These are phyloP conservation scores for Papilio elwesi DNA, from an alignment of 2,888 invertebrate genomes.

Conservation along the genomic window DNA sequence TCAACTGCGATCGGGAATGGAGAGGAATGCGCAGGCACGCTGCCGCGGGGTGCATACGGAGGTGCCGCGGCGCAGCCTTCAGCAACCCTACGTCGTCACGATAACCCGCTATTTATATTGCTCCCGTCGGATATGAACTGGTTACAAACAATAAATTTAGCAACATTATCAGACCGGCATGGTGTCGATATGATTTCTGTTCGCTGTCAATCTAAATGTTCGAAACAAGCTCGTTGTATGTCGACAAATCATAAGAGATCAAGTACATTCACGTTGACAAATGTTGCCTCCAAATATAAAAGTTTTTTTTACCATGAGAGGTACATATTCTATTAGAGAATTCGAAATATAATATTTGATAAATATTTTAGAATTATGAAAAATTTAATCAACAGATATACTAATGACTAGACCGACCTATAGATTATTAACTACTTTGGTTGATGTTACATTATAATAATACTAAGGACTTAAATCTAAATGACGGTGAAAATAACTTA, in stretches of 20 bases:
- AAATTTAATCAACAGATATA: too few relatives aligned
- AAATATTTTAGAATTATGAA: not conserved
- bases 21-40: conserved; percentile 77
- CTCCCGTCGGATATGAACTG: conserved; percentile 66
- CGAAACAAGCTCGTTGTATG: conserved; percentile 9
- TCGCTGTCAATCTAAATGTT: conserved; percentile 23
- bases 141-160: conserved; percentile 45
- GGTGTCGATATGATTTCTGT: conserved; percentile 26
- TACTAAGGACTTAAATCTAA: conserved; percentile 3
- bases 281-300: not conserved
- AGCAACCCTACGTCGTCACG: conserved; percentile 68
- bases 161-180: conserved; percentile 6
- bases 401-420: conserved; percentile 48
- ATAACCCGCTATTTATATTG: conserved; percentile 77
- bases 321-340: not conserved
- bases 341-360: too few relatives aligned
- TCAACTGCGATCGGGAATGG: conserved; percentile 80
- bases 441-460: conserved; percentile 47
- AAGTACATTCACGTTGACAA: conserved; percentile 1
- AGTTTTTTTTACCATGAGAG: not conserved
- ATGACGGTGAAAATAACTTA: conserved; percentile 5
- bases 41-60: conserved; percentile 60
- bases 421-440: conserved; percentile 50
- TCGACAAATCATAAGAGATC: conserved; percentile 16
- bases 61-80: conserved; percentile 66